Base-by-base conservation (phyloP, 2,888 invertebrate species). In the Oasisia sp. region DNA sequence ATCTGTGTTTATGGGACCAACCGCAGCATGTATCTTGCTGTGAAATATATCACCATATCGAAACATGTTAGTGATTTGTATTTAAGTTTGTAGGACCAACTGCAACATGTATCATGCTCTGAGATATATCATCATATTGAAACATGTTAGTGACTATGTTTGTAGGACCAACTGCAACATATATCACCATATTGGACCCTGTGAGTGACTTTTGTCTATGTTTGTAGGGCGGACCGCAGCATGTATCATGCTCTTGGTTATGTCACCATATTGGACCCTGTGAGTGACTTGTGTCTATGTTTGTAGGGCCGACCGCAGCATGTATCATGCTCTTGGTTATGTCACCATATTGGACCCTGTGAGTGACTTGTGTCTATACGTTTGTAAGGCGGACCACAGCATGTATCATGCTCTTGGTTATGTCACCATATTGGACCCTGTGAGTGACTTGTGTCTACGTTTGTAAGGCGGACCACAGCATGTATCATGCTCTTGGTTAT, bases 241-340 rank as follows among this genome's bases (percentile, higher is more conserved):
- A 97, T 99, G 97, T 99, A 99, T 96, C 99, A 99, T 96, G 98
- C 99, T 0, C 97, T 99, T 92, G 99, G 99, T 1, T 97, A 98
- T 93, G 97, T 98, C 7, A 98, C 98, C 56, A 98, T 99, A 95
- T 97, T 98, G 94, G 99, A 98, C 96, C 97, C 99, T 74, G 14
- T 90, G 27, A 90, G 38, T 38, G 32, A 44, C 90, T 90, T 32
- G 44, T 38, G 4, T 74, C 19, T 74, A n/a, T 74, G 74, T 74
- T 74, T 74, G 74, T n/a, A 74, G n/a, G 74, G 27, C 27, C 7
- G 74, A 74, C 74, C 97, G 97, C 91, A 99, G 99, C 93, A 97
- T 99, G 97, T 99, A 99, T 96, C 99, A 99, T 96, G 98, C 99
- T 0, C 97, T 99, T 92, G 99, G 99, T 2, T 97, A 98, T 93